Evolutionary conservation across 1,140 invertebrate species (phyloP).

Genomic region (Neodiprion lecontei): DNA sequence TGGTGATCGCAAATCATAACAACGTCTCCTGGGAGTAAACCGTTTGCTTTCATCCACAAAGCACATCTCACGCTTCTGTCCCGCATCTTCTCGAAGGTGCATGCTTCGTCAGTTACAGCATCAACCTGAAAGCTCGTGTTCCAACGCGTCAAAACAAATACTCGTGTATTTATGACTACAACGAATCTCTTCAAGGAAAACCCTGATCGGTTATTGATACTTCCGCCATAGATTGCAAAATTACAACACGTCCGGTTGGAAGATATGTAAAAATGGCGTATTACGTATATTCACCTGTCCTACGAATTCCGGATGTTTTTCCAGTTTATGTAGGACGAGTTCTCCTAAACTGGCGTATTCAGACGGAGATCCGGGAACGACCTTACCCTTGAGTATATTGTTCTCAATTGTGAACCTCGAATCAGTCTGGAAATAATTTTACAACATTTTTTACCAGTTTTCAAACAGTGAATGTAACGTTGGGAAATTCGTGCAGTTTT

Average conservation of each 20-base stretch:
- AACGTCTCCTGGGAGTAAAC: conserved; percentile 62
- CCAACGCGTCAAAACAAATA: too few species aligned
- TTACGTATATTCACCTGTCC: background rate
- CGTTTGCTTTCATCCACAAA: conserved; percentile 54
- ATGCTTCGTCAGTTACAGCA: conserved; percentile 55
- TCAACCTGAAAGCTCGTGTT: conserved; percentile 53
- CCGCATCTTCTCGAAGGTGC: conserved; percentile 58
- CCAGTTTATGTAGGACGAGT: background rate
- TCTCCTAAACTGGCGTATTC: background rate
- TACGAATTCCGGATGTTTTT: background rate
- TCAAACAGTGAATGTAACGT: too few species aligned
- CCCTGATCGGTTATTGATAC: background rate
- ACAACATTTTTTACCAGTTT: too few species aligned
- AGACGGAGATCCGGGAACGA: background rate
- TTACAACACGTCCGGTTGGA: background rate
- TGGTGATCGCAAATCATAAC: conserved; percentile 71
- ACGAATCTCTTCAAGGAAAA: too few species aligned
- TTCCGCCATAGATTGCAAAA: background rate
- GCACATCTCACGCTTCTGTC: conserved; percentile 57
- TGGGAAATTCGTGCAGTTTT: too few species aligned
- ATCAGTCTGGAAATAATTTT: background rate
- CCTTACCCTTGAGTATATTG: background rate
- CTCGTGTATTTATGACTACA: too few species aligned
- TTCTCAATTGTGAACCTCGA: background rate
- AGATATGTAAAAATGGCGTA: background rate